Percentiles rank a stretch among this genome's conserved stretches.
Evolutionary conservation across 1,140 invertebrate species (phyloP).

Genomic region (Dendroctonus ponderosae): DNA sequence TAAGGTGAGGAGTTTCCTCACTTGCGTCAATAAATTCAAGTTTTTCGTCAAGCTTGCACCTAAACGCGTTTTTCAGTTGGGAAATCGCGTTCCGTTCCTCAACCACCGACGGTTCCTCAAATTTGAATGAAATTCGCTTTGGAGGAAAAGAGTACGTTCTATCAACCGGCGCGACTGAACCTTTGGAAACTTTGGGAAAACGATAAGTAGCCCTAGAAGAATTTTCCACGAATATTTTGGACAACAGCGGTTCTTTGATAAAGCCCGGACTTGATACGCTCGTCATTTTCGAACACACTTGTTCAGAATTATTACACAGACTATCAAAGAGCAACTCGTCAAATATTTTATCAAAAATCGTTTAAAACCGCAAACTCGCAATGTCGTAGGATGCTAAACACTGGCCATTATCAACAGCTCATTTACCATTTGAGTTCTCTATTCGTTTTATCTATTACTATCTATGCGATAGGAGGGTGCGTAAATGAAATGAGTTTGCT

Average conservation of each 20-base stretch:
- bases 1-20: neutral
- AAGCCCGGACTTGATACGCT: too few species aligned
- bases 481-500: constrained; percentile 20
- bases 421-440: too few species aligned
- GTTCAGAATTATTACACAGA: too few species aligned
- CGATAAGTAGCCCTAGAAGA: constrained; percentile 2
- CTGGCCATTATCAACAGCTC: too few species aligned
- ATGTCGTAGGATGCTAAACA: too few species aligned
- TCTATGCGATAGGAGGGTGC: neutral
- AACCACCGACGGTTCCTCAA: constrained; percentile 1
- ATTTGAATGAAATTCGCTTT: constrained; percentile 19
- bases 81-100: neutral
- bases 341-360: too few species aligned
- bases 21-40: constrained; percentile 12
- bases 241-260: too few species aligned
- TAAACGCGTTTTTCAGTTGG: constrained; percentile 12
- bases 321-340: too few species aligned
- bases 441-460: too few species aligned
- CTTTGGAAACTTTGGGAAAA: constrained; percentile 23
- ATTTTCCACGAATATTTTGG: constrained; percentile 6
- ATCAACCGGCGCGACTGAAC: constrained; percentile 28
- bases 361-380: too few species aligned
- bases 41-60: neutral
- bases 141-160: constrained; percentile 16
- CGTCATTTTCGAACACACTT: too few species aligned